Evolutionary conservation across 1,140 invertebrate genomes (phyloP).

Genomic region (Colletes gigas): DNA sequence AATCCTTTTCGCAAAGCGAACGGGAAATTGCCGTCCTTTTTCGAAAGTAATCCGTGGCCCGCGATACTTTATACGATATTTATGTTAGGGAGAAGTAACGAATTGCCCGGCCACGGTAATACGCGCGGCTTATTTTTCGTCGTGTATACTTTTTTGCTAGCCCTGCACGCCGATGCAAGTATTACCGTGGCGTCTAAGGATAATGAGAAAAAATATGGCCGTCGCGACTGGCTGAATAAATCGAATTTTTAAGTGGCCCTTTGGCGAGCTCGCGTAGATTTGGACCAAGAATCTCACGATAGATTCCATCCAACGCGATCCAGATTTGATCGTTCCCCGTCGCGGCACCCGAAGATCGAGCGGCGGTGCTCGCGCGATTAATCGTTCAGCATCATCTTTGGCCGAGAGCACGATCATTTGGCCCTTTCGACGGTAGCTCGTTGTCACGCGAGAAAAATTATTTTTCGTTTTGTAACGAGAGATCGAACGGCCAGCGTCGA

Average conservation of each 20-base stretch:
- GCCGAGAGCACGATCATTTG: neutral
- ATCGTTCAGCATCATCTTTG: neutral
- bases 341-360: too few species aligned
- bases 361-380: neutral
- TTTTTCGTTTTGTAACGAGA: constrained; percentile 1
- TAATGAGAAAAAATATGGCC: constrained; percentile 17
- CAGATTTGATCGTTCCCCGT: neutral
- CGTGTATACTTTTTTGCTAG: constrained; percentile 17
- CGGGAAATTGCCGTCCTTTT: neutral
- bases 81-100: constrained; percentile 16
- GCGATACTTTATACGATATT: constrained; percentile 15
- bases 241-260: neutral
- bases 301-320: too few species aligned
- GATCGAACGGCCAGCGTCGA: constrained; percentile 1
- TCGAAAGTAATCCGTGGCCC: neutral
- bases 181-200: constrained; percentile 13
- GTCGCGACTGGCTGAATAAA: neutral
- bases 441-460: constrained; percentile 13
- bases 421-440: too few species aligned
- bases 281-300: too few species aligned
- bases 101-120: constrained; percentile 15
- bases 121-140: constrained; percentile 20
- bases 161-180: neutral
- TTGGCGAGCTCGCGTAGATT: neutral
- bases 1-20: neutral